Percentiles rank a stretch among this genome's conserved stretches.
Evolutionary conservation across 2,113 vertebrate genomes (phyloP).

Genomic region (Salvelinus fontinalis): DNA sequence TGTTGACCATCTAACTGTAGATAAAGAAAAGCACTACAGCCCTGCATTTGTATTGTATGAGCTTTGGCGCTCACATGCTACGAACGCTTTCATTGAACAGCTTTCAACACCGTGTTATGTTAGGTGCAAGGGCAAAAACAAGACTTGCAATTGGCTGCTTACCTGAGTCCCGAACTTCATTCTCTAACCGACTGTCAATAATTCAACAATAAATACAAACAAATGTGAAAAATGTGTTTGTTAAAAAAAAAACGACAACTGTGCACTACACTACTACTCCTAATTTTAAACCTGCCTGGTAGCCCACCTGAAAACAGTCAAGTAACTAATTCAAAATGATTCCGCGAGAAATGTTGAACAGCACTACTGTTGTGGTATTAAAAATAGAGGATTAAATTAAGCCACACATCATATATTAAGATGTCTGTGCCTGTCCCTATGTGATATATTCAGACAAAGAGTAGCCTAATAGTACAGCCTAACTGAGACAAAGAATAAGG

Average conservation of each 20-base stretch:
- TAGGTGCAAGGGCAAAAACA: neutral
- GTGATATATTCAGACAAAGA: neutral
- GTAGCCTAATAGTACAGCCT: neutral
- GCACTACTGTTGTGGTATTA: neutral
- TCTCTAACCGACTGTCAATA: no score
- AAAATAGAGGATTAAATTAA: neutral
- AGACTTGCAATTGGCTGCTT: neutral
- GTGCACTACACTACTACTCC: no score
- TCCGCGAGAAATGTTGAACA: neutral
- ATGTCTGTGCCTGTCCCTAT: neutral
- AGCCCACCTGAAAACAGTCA: neutral
- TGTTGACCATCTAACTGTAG: neutral
- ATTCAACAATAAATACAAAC: no score
- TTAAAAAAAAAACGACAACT: no score
- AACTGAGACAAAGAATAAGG: slow-evolving; percentile 48
- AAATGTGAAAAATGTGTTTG: no score
- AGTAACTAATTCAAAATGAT: neutral
- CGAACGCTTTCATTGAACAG: no score
- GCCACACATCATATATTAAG: neutral
- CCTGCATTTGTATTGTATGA: neutral
- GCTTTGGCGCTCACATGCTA: no score
- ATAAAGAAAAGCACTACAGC: neutral
- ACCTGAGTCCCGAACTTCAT: no score
- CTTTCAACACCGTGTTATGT: no score
- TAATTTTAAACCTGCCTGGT: neutral